Evolutionary conservation across 2,888 invertebrate genomes (phyloP).

Genomic region (Allophyes oxyacanthae): DNA sequence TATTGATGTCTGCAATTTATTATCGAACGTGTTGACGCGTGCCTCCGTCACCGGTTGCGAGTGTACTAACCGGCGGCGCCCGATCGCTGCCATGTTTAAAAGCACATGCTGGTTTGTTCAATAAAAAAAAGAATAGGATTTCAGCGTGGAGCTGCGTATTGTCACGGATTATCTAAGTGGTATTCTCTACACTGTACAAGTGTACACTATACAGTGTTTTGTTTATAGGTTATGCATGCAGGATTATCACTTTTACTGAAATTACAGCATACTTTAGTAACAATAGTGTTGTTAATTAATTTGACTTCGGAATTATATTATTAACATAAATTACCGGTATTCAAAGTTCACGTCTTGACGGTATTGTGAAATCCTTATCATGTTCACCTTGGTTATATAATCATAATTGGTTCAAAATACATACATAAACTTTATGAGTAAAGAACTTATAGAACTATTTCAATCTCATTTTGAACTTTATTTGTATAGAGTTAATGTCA

Average conservation of each 20-base stretch:
- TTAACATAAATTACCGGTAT: neutral
- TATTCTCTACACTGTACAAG: conserved; percentile 65
- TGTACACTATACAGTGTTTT: too few species aligned
- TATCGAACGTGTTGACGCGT: conserved; percentile 71
- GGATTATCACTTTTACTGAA: neutral
- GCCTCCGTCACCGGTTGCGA: conserved; percentile 76
- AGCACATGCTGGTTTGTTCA: conserved; percentile 75
- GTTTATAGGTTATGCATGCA: conserved; percentile 47
- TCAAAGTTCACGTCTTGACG: neutral
- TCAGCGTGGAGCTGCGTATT: conserved; percentile 64
- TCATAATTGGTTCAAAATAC: too few species aligned
- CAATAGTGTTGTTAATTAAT: too few species aligned
- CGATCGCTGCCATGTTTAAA: conserved; percentile 80
- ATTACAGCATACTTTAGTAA: too few species aligned
- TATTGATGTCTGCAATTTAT: conserved; percentile 59
- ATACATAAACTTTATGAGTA: too few species aligned
- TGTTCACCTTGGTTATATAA: conserved; percentile 10
- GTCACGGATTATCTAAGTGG: conserved; percentile 6
- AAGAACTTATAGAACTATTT: too few species aligned
- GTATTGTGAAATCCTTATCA: conserved; percentile 9
- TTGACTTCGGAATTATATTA: too few species aligned
- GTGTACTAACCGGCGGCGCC: conserved; percentile 77
- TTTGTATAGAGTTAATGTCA: too few species aligned
- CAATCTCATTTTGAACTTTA: too few species aligned
- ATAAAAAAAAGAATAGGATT: conserved; percentile 76